These are phyloP conservation scores for Epizoanthus illoricatus DNA, from an alignment of 92 coral and sea anemone species.

Conservation along the genomic window DNA sequence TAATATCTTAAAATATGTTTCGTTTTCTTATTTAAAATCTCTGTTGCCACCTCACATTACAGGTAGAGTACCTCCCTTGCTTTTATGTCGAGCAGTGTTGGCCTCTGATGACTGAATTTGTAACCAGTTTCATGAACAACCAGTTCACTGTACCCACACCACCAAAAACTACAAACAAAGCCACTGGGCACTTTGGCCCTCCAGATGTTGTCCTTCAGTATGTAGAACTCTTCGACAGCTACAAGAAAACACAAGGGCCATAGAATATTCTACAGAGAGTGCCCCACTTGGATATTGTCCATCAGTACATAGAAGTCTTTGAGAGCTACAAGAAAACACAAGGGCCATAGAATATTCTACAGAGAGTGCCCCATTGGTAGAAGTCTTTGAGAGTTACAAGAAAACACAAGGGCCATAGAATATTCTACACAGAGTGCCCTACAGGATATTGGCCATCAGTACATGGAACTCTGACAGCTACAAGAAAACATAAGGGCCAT, in stretches of 20 bases:
- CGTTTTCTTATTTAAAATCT: not conserved
- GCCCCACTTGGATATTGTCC: conserved; percentile 69
- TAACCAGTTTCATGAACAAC: conserved; percentile 77
- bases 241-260: conserved; percentile 58
- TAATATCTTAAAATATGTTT: no score
- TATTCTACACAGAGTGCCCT: no score
- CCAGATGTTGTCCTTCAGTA: conserved; percentile 85
- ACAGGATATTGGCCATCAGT: no score
- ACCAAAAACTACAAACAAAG: conserved; percentile 76
- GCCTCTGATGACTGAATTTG: conserved; percentile 81
- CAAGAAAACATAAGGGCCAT: not conserved
- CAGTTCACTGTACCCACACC: conserved; percentile 66
- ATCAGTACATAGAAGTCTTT: conserved; percentile 80
- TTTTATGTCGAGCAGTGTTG: conserved; percentile 86
- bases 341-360: no score
- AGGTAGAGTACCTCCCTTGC: conserved; percentile 96
- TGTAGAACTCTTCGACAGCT: conserved; percentile 76
- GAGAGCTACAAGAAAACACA: conserved; percentile 22
- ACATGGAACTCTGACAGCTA: no score
- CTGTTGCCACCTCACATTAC: conserved; percentile 19
- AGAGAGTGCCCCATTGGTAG: conserved; percentile 57
- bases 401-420: no score
- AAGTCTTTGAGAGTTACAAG: no score
- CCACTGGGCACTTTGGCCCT: conserved; percentile 68
- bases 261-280: not conserved